Percentiles rank a stretch among this genome's conserved stretches.
phyloP scores from a whole-genome alignment of 2,797 vertebrate genomes.

The Hozukius guyotensis region DNA sequence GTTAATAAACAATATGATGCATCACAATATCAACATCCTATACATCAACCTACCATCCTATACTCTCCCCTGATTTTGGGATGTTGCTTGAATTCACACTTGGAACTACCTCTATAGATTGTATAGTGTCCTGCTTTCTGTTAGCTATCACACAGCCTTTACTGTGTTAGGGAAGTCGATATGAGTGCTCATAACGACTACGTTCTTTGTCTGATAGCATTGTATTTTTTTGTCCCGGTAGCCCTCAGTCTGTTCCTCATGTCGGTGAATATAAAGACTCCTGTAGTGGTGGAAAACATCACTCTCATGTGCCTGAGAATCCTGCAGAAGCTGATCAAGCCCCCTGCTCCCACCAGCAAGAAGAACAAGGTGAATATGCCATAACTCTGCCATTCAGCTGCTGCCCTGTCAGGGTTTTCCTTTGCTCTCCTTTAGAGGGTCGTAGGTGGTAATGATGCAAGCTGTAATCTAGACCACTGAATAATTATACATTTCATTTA shows the following conservation, averaged over 20 bases:
- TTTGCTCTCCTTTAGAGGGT: background rate
- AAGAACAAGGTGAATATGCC: conserved; percentile 92
- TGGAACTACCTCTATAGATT: background rate
- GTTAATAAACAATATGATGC: background rate
- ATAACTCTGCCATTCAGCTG: background rate
- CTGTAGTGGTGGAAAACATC: conserved; percentile 98
- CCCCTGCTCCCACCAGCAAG: conserved; percentile 96
- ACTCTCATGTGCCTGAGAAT: conserved; percentile 99
- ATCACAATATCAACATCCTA: background rate
- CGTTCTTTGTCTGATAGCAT: background rate
- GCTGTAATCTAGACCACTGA: background rate
- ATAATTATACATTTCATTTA: background rate
- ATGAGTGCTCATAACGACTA: background rate
- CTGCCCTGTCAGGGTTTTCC: background rate
- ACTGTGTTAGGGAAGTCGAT: background rate
- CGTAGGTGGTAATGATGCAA: background rate
- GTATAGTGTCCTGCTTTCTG: background rate
- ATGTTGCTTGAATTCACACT: background rate
- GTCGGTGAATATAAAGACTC: conserved; percentile 99
- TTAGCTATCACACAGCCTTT: background rate
- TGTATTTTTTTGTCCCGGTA: conserved; percentile 53
- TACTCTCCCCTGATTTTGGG: background rate
- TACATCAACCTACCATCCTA: background rate
- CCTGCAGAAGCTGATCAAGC: conserved; percentile 97
- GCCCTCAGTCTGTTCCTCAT: conserved; percentile 97